Evolutionary conservation across 2,888 invertebrate species (phyloP).

Genomic region (Cataglyphis rosenhaueri): DNA sequence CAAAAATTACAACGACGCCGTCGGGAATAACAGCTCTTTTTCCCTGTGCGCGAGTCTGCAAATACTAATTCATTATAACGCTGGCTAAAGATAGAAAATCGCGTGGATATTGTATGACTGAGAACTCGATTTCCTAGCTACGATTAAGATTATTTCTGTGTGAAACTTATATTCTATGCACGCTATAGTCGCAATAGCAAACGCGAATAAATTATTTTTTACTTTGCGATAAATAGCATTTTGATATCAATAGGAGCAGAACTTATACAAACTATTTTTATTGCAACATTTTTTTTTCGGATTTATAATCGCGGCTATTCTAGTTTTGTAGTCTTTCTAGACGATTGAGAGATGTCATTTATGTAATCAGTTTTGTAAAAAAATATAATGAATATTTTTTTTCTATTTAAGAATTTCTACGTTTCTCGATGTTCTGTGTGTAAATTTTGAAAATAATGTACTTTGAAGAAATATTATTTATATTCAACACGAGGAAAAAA

Average conservation of each 20-base stretch:
- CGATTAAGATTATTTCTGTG: conserved; percentile 45
- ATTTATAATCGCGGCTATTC: not conserved
- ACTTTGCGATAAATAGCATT: conserved; percentile 16
- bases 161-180: not conserved
- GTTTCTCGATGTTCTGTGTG: not conserved
- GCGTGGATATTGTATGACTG: conserved; percentile 43
- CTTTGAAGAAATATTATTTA: not conserved
- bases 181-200: not conserved
- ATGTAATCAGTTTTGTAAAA: not conserved
- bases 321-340: not conserved
- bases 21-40: conserved; percentile 55
- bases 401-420: not conserved
- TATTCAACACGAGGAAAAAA: not conserved
- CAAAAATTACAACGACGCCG: conserved; percentile 59
- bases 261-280: conserved; percentile 19
- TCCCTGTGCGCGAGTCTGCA: conserved; percentile 44
- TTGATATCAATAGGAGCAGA: not conserved
- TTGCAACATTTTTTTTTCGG: not conserved
- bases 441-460: not conserved
- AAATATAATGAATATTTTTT: not conserved
- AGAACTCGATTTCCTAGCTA: conserved; percentile 19
- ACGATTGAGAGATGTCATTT: not conserved
- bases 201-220: conserved; percentile 4
- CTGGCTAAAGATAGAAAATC: conserved; percentile 56
- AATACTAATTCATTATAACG: conserved; percentile 59